Evolutionary conservation across 1,140 invertebrate genomes (phyloP).

Genomic region (Calosoma granatense): DNA sequence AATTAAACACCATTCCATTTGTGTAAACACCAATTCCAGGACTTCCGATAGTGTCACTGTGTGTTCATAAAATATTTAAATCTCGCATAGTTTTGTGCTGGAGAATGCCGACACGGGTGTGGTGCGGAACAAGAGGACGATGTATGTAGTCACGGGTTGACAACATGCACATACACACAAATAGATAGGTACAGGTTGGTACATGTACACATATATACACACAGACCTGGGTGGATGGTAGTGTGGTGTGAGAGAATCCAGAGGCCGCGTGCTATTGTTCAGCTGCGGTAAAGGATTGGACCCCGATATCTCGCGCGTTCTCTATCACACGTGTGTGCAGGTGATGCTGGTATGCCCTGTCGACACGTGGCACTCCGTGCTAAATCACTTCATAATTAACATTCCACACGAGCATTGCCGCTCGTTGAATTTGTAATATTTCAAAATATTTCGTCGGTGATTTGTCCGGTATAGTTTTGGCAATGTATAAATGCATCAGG

Average conservation of each 20-base stretch:
- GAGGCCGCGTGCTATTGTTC: too few relatives aligned
- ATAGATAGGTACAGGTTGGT: too few relatives aligned
- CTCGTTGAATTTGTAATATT: neutral
- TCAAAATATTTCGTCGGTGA: neutral
- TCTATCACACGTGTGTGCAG: neutral
- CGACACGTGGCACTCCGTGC: conserved; percentile 1
- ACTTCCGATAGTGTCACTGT: conserved; percentile 4
- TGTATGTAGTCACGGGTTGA: neutral
- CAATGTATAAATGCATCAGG: too few relatives aligned
- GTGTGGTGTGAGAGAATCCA: too few relatives aligned
- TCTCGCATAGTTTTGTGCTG: neutral
- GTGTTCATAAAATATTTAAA: conserved; percentile 8
- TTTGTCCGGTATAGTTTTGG: too few relatives aligned
- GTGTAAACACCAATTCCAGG: conserved; percentile 6
- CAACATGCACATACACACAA: neutral
- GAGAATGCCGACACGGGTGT: neutral
- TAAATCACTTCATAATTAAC: conserved; percentile 9
- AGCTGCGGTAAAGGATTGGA: too few relatives aligned
- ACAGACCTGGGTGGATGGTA: too few relatives aligned
- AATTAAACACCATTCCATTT: conserved; percentile 5
- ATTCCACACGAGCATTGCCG: neutral
- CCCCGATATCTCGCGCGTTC: too few relatives aligned
- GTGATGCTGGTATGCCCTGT: neutral
- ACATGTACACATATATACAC: too few relatives aligned
- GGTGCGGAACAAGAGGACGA: neutral